Evolutionary conservation across 2,797 vertebrate species (phyloP).

Genomic region (Girardinus metallicus): DNA sequence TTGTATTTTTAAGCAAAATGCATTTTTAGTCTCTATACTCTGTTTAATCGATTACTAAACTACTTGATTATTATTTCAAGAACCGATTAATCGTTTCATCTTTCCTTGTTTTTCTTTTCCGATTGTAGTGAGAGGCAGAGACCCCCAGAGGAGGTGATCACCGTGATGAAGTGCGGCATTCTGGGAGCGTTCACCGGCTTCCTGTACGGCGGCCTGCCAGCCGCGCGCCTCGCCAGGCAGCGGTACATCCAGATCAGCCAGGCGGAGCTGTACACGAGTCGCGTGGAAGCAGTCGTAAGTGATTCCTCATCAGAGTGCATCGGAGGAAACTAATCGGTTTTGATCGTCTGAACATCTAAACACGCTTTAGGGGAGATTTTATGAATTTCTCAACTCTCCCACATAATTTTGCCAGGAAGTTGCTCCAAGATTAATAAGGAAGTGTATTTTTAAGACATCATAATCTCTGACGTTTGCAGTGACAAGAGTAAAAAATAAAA

Average conservation of each 20-base stretch:
- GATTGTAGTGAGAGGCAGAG: conserved; percentile 71
- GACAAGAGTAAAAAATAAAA: background rate
- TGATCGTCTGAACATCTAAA: background rate
- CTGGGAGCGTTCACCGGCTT: conserved; percentile 79
- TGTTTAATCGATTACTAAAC: too few relatives aligned
- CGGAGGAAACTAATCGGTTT: background rate
- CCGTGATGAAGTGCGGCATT: conserved; percentile 75
- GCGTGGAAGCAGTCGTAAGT: conserved; percentile 89
- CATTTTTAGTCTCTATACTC: too few relatives aligned
- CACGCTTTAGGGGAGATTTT: background rate
- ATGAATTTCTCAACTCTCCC: background rate
- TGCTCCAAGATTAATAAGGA: background rate
- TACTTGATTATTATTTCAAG: too few relatives aligned
- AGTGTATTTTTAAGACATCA: background rate
- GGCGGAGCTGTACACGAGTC: conserved; percentile 85
- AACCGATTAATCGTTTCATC: too few relatives aligned
- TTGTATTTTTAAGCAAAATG: too few relatives aligned
- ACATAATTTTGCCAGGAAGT: background rate
- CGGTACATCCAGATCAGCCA: conserved; percentile 87
- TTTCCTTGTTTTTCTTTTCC: background rate
- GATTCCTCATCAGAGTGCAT: background rate
- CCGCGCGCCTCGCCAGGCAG: conserved; percentile 81
- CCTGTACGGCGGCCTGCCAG: conserved; percentile 90
- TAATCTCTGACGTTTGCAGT: background rate
- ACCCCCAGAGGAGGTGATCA: conserved; percentile 82